phyloP scores from a whole-genome alignment of 2,797 vertebrate species.

The Crossoptilon crossoptilon region DNA sequence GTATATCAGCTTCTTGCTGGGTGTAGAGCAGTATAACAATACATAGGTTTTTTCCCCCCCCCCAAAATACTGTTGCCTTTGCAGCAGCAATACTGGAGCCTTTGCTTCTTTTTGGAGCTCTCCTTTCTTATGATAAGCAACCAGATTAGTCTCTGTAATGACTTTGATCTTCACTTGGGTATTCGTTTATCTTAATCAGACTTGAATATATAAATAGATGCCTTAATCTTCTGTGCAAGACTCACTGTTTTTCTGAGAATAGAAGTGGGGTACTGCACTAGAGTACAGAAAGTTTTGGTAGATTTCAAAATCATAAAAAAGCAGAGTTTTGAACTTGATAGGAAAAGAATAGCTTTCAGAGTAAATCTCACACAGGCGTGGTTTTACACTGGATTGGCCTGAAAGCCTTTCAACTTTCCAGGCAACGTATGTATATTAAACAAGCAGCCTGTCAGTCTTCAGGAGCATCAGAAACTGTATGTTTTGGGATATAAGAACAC shows the following conservation, averaged over 20 bases:
- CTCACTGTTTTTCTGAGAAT: neutral
- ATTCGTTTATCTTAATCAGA: neutral
- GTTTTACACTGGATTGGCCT: neutral
- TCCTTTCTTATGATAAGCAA: neutral
- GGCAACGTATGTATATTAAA: neutral
- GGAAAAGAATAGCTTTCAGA: neutral
- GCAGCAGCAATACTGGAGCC: neutral
- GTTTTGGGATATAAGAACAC: neutral
- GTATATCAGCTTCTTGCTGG: neutral
- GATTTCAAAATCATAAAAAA: neutral
- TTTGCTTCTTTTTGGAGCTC: neutral
- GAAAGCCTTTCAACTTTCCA: neutral
- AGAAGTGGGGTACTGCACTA: neutral
- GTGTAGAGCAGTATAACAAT: neutral
- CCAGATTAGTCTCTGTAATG: conserved; percentile 28
- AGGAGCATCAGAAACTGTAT: neutral
- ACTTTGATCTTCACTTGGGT: conserved; percentile 16
- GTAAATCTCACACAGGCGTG: neutral
- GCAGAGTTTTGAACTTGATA: neutral
- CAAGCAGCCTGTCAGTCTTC: neutral
- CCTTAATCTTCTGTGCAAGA: neutral
- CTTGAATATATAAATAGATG: neutral
- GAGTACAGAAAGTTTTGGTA: neutral
- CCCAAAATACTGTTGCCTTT: neutral
- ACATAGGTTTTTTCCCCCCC: neutral